These are phyloP conservation scores for Pelagia noctiluca DNA, from an alignment of 30 jellyfish, hydroid and myxozoan genomes.

Conservation along the genomic window DNA sequence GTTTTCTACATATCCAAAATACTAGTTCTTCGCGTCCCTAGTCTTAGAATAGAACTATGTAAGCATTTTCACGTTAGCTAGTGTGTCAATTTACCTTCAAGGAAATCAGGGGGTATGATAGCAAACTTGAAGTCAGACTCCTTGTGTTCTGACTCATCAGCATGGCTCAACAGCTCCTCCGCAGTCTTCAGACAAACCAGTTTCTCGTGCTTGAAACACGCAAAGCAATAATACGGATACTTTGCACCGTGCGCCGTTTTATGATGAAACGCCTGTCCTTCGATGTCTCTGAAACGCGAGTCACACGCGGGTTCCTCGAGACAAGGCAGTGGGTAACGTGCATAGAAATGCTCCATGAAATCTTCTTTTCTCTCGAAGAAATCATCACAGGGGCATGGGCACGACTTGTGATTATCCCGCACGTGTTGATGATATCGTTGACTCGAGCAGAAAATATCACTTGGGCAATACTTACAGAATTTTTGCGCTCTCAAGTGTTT, in stretches of 20 bases:
- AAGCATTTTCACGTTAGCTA: too few species aligned
- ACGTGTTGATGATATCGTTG: conserved; percentile 56
- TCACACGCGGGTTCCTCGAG: conserved; percentile 88
- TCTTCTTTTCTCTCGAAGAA: conserved; percentile 81
- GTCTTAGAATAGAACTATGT: too few species aligned
- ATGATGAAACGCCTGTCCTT: conserved; percentile 93
- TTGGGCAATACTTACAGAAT: conserved; percentile 83
- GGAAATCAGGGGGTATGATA: conserved; percentile 63
- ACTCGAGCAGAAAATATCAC: conserved; percentile 72
- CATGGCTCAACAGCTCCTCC: conserved; percentile 78
- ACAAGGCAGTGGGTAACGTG: conserved; percentile 87
- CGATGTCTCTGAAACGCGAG: conserved; percentile 83
- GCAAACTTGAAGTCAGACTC: conserved; percentile 75
- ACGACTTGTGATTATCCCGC: conserved; percentile 65
- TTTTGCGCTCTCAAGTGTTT: conserved; percentile 71
- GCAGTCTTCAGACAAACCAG: conserved; percentile 74
- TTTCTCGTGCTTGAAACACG: conserved; percentile 82
- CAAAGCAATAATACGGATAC: conserved; percentile 89
- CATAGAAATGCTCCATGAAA: conserved; percentile 80
- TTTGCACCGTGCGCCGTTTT: conserved; percentile 80
- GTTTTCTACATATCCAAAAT: too few species aligned
- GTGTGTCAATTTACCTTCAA: conserved; percentile 4
- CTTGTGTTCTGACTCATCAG: conserved; percentile 52
- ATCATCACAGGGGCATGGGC: conserved; percentile 82
- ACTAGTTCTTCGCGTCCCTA: too few species aligned